Conservation (phyloP, 2,113 vertebrate species). For the Dendropsophus ebraccatus region DNA sequence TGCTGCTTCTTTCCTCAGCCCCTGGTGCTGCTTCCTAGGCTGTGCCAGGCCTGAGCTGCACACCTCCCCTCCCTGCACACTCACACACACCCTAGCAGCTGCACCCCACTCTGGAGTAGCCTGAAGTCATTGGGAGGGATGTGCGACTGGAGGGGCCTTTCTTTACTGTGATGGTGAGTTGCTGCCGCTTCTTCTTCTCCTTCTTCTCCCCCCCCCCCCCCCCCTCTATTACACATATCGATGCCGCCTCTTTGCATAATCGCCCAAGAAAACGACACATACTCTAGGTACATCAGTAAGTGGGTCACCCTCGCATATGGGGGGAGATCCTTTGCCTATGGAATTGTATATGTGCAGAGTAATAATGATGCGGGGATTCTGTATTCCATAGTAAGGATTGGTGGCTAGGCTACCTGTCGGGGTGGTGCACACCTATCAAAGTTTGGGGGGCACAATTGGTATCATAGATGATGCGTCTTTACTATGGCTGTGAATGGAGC, state of each 20-base stretch:
- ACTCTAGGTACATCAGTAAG: not conserved
- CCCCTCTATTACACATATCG: not conserved
- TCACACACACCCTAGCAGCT: not conserved
- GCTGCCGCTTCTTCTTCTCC: not conserved
- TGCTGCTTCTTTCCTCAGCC: slow-evolving; percentile 59
- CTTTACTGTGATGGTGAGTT: slow-evolving; percentile 59
- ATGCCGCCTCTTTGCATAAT: not conserved
- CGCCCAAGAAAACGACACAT: not conserved
- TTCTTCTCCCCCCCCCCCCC: not conserved
- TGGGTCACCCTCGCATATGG: not conserved
- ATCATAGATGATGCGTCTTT: too few species aligned
- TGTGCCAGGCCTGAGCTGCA: slow-evolving; percentile 56
- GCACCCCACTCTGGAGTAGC: slow-evolving; percentile 46
- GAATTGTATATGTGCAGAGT: not conserved
- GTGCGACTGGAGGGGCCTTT: slow-evolving; percentile 51
- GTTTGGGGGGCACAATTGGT: too few species aligned
- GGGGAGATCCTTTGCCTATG: not conserved
- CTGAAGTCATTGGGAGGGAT: slow-evolving; percentile 53
- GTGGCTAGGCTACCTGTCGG: not conserved
- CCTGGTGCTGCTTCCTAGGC: slow-evolving; percentile 58
- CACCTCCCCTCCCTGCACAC: slow-evolving; percentile 21
- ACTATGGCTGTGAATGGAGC: too few species aligned
- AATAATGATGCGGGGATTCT: not conserved
- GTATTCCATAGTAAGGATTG: not conserved
- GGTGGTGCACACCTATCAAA: too few species aligned